Base-by-base conservation (phyloP, 1,140 invertebrate genomes). In the Tribolium castaneum region DNA sequence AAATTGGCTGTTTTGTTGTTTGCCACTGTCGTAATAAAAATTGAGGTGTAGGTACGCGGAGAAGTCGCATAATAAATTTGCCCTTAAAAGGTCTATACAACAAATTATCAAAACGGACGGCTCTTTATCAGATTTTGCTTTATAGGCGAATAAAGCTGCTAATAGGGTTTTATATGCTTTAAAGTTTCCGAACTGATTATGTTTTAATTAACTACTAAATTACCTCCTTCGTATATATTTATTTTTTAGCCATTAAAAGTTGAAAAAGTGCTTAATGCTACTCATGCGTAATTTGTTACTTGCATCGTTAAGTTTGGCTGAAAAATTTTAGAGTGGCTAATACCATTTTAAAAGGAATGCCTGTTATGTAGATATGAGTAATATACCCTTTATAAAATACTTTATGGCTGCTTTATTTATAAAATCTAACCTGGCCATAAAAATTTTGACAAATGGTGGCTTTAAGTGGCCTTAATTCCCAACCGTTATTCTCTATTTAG, bases 141-240 rank as follows among this genome's bases (percentile, higher is more conserved):
- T 59, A 59, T 59, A 59, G 54, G 54, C 54, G 22, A 59, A 59
- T 59, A 59, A 59, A 59, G 22, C 25, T 16, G 54, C 54, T 59
- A 59, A 59, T 59, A 59, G 54, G 54, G 19, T 59, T 59, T 59
- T 59, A 59, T 59, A 59, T 22, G 16, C 54, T 54, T 59, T 59
- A 59, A 59, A 59, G 14, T 59, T 59, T 25, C 54, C 54, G 54
- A 59, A 59, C 54, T 59, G 54, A 59, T 59, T 59, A 59, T 59
- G 54, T 59, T 59, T 59, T 59, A 59, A 59, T 59, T 59, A 59
- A 59, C 54, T 59, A 59, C 19, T 59, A 59, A 59, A 59, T 59
- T 59, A 59, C 54, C 52, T 19, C 30, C 54, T 59, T 59, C 54
- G 19, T 25, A 59, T 19, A 19, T 22, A 59, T 59, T 59, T 59